Base-by-base conservation (phyloP, 2,888 invertebrate genomes). In the Cerastoderma edule region DNA sequence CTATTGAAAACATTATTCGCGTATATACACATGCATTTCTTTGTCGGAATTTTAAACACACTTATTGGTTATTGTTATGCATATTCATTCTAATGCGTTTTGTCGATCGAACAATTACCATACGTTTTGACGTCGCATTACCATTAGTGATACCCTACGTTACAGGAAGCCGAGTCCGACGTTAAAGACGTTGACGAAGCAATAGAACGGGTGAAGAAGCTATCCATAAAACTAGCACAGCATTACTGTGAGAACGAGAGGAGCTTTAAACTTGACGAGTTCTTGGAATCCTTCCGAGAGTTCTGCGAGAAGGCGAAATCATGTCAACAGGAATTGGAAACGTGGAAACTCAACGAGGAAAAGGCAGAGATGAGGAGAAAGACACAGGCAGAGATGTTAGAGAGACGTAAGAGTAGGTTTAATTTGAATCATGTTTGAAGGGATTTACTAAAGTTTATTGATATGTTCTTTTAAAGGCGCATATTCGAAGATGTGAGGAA, bases 181-280 rank as follows among this genome's bases (percentile, higher is more conserved):
- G 54, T 89, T n/a, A 84, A 75, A 0, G 89, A 89, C 60, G 84
- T 89, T 2, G 88, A 89, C 24, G 89, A 88, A 57, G 85, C 84
- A 0, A 77, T 89, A 27, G 88, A 87, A 0, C 75, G 88, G 16
- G 76, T 90, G 6, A 67, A 83, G 35, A 86, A 85, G 60, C 80
- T 87, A 73, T 95, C 97, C 44, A 95, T 95, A 80, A 95, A 96
- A 78, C 94, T 99, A 39, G 96, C 98, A 0, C 96, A 97, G 68
- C 98, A 98, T 93, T 98, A 98, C 93, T 99, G 99, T 93, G 99
- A 99, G 92, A 98, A 99, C 90, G 95, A 95, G 0, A 95, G 95
- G 68, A 95, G 96, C 0, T 99, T 99, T 92, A 97, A 97, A 92
- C 94, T 98, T 46, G 98, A 98, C 91, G 98, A 99, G 92, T 98